These are phyloP conservation scores for Aphodius sticticus DNA, from an alignment of 2,888 invertebrate species.

Conservation along the genomic window DNA sequence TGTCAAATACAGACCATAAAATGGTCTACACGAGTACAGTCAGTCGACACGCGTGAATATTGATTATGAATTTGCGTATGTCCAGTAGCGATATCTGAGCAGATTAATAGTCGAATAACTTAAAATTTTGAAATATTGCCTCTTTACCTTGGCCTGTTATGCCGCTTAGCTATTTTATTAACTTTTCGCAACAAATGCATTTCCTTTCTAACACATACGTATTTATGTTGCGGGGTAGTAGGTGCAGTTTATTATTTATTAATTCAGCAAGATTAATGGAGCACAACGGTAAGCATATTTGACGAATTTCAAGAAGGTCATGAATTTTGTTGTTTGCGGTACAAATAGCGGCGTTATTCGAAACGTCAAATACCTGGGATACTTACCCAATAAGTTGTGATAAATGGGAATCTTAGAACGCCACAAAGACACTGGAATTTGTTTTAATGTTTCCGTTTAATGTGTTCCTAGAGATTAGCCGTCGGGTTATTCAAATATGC, in stretches of 20 bases:
- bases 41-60: too few relatives aligned
- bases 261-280: not conserved
- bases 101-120: too few relatives aligned
- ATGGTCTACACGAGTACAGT: too few relatives aligned
- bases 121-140: not conserved
- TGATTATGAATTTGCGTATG: too few relatives aligned
- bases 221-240: not conserved
- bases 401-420: too few relatives aligned
- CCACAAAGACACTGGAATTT: too few relatives aligned
- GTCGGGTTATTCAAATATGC: too few relatives aligned
- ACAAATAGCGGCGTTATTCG: not conserved
- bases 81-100: too few relatives aligned
- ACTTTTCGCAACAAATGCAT: not conserved
- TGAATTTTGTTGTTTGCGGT: not conserved
- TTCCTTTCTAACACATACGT: not conserved
- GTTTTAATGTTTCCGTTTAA: too few relatives aligned
- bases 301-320: not conserved
- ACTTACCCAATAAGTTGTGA: not conserved
- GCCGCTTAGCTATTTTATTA: not conserved
- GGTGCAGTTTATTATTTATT: not conserved
- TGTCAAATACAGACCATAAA: too few relatives aligned
- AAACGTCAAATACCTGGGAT: not conserved
- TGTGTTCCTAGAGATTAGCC: too few relatives aligned
- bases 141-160: not conserved
- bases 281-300: not conserved